Evolutionary conservation across 1,140 invertebrate genomes (phyloP), one percentile per base, ranked within the genome.

Genomic region (Heterodera carotae): DNA sequence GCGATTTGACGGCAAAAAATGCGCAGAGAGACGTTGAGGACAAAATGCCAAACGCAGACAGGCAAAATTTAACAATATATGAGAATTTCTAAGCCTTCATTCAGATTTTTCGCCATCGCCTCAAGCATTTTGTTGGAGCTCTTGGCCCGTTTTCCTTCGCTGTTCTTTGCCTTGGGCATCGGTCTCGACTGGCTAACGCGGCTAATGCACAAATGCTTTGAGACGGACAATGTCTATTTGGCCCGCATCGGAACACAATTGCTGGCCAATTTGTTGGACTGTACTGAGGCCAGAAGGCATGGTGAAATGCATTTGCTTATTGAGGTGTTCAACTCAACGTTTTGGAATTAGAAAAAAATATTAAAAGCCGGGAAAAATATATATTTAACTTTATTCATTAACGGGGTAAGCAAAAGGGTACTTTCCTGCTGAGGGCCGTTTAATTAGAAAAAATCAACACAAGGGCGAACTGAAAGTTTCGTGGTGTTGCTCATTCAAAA

Each of bases 181-280:
- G 62, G 62, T 22, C 33, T 34, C 29, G 33, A 27, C 12, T 66
- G 62, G 62, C 62, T 66, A 8, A 34, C 15, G 10, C 62, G 33
- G 33, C 62, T 66, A 34, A 34, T 66, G 29, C 62, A 66, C 62
- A 66, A 66, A 66, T 66, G 29, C 12, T 66, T 66, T n/a, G 62
- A 66, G 33, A 34, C 27, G 8, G 27, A 31, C 29, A 66, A 29
- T 29, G 29, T 15, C 1, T 27, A 12, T 22, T 66, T 66, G 29
- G 27, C 62, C 15, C 29, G 62, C 29, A 29, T 66, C 6, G 62
- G 27, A 34, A 10, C 33, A 2, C 62, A 66, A 66, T 31, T 66
- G 3, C 15, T 66, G 8, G 27, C 62, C 33, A 34, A 34, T 66
- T 66, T 29, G 62, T 4, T 66, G 29, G 62, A 66, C 27, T 31